Conservation (phyloP, 2,797 vertebrate species). For the Fratercula arctica region DNA sequence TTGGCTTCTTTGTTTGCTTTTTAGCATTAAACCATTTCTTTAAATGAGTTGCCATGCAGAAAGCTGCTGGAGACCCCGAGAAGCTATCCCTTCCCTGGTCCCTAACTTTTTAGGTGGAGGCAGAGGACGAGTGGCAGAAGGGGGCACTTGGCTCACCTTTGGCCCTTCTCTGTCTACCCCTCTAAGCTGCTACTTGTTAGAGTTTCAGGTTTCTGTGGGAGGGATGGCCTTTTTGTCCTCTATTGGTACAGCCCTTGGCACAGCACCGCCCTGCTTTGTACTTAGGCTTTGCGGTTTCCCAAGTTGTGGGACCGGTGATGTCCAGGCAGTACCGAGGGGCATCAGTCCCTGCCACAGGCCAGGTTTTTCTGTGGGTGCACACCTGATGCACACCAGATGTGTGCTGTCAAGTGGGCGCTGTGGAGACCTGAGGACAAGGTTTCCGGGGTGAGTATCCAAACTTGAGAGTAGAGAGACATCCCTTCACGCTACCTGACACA, state of each 20-base stretch:
- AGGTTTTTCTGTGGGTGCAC: neutral
- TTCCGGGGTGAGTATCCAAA: neutral
- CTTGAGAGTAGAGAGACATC: neutral
- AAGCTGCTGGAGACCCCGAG: neutral
- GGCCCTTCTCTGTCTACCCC: neutral
- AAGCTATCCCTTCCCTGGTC: neutral
- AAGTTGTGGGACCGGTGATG: neutral
- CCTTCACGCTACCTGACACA: neutral
- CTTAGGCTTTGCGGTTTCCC: neutral
- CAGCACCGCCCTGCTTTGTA: neutral
- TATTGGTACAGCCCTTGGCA: neutral
- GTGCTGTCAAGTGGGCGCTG: neutral
- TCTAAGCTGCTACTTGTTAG: neutral
- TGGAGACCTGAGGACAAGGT: rapidly evolving
- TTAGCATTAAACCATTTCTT: neutral
- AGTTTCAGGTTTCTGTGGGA: neutral
- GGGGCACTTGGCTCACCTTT: rapidly evolving
- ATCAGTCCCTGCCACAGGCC: rapidly evolving
- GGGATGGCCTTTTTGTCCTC: neutral
- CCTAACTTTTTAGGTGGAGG: neutral
- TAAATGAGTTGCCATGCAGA: neutral
- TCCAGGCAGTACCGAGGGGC: rapidly evolving
- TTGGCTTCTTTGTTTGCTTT: neutral
- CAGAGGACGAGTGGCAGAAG: rapidly evolving
- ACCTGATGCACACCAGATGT: neutral